phyloP scores from a whole-genome alignment of 2,888 invertebrate genomes.

The Odontocolon sp. region DNA sequence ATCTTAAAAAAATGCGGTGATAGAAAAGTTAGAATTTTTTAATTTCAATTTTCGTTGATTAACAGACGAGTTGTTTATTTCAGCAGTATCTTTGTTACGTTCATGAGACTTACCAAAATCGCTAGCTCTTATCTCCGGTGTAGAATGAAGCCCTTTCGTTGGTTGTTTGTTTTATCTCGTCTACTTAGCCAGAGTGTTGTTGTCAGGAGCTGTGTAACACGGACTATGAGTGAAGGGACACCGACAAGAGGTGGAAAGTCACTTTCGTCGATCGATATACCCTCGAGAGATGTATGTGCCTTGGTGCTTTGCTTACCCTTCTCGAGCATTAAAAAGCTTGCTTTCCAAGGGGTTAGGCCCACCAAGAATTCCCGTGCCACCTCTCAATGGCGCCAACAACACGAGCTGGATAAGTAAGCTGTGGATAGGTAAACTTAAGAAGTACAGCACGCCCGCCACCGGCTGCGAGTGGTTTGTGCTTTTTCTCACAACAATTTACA shows the following conservation, averaged over 20 bases:
- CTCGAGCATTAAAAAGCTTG: conserved; percentile 53
- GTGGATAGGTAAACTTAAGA: conserved; percentile 18
- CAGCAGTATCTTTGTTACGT: too few relatives aligned
- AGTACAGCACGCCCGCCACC: neutral
- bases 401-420: conserved; percentile 9
- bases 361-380: conserved; percentile 39
- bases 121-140: too few relatives aligned
- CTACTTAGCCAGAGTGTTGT: conserved; percentile 28
- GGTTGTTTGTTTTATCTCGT: neutral
- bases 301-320: conserved; percentile 44
- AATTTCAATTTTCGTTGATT: too few relatives aligned
- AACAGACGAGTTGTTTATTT: too few relatives aligned
- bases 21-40: too few relatives aligned
- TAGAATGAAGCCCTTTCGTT: too few relatives aligned
- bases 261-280: conserved; percentile 50
- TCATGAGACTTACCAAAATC: too few relatives aligned
- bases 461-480: conserved; percentile 66
- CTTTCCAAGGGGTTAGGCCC: conserved; percentile 46
- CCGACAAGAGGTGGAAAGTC: conserved; percentile 28
- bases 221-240: conserved; percentile 34
- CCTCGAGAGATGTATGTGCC: conserved; percentile 41
- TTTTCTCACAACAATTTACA: conserved; percentile 72
- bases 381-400: conserved; percentile 39
- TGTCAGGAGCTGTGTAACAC: conserved; percentile 28
- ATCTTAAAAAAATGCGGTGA: too few relatives aligned